Percentiles rank a stretch among this genome's conserved stretches.
Conservation (phyloP, 2,888 invertebrate species). For the Drosophila longiperda region DNA sequence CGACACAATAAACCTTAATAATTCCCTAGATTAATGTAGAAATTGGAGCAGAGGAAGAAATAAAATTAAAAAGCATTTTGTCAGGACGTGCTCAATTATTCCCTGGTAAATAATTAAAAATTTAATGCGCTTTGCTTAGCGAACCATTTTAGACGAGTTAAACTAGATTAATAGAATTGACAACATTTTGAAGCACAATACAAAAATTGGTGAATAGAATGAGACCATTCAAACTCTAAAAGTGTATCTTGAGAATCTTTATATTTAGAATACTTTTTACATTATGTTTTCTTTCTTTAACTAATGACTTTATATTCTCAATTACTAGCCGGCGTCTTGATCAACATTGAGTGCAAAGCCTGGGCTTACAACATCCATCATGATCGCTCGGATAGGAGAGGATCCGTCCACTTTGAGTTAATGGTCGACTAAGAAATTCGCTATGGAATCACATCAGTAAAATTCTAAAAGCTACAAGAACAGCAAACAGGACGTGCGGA, state of each 20-base stretch:
- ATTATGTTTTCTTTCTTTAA: background rate
- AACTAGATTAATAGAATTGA: conserved; percentile 3
- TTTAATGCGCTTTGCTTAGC: conserved; percentile 11
- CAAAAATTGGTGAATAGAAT: background rate
- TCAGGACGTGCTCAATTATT: background rate
- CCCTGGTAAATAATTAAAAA: background rate
- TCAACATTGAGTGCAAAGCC: conserved; percentile 97
- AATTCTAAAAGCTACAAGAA: conserved; percentile 44
- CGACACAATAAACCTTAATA: conserved; percentile 52
- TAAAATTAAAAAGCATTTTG: background rate
- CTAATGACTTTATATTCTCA: conserved; percentile 9
- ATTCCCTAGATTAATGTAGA: conserved; percentile 1
- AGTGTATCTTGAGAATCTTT: background rate
- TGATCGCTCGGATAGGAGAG: conserved; percentile 94
- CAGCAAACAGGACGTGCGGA: conserved; percentile 41
- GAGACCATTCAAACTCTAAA: too few relatives aligned
- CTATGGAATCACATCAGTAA: conserved; percentile 31
- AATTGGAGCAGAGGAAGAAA: conserved; percentile 8
- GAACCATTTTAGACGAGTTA: background rate
- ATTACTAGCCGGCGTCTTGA: conserved; percentile 91
- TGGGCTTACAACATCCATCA: conserved; percentile 96
- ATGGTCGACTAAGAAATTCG: conserved; percentile 91
- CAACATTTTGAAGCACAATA: background rate
- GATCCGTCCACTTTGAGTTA: conserved; percentile 97
- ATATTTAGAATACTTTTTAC: too few relatives aligned